phyloP scores from a whole-genome alignment of 1,140 invertebrate species.

The Cherax destructor region DNA sequence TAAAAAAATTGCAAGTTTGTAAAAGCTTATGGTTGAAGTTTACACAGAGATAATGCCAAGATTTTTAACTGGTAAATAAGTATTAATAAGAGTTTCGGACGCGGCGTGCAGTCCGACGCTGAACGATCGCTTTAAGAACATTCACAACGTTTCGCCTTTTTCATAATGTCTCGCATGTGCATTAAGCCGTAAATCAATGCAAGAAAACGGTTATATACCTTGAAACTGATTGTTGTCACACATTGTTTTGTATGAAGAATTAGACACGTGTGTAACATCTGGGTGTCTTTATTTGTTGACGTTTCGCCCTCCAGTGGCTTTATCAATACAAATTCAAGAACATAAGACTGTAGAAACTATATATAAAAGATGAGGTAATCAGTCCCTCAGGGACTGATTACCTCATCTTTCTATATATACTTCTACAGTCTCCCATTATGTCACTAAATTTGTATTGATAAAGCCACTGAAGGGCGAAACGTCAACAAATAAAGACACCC shows the following conservation, averaged over 20 bases:
- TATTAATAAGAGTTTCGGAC: not conserved
- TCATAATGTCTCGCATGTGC: not conserved
- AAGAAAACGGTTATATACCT: not conserved
- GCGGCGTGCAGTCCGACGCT: not conserved
- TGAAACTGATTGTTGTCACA: not conserved
- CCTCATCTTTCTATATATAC: not conserved
- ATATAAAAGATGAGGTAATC: no score
- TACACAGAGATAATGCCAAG: not conserved
- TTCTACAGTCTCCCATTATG: not conserved
- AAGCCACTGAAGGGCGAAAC: not conserved
- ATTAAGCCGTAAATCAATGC: not conserved
- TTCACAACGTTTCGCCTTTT: not conserved
- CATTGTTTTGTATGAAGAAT: not conserved
- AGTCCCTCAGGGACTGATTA: no score
- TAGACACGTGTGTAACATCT: no score
- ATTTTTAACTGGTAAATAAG: not conserved
- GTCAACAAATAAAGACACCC: no score
- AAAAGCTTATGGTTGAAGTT: not conserved
- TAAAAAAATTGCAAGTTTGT: not conserved
- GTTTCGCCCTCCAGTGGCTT: not conserved
- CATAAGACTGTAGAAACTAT: not conserved
- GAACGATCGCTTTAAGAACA: not conserved
- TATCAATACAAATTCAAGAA: not conserved
- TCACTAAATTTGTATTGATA: no score
- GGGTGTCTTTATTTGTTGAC: no score